Base-by-base conservation (phyloP, 2,888 invertebrate species). In the Pandemis cinnamomeana region DNA sequence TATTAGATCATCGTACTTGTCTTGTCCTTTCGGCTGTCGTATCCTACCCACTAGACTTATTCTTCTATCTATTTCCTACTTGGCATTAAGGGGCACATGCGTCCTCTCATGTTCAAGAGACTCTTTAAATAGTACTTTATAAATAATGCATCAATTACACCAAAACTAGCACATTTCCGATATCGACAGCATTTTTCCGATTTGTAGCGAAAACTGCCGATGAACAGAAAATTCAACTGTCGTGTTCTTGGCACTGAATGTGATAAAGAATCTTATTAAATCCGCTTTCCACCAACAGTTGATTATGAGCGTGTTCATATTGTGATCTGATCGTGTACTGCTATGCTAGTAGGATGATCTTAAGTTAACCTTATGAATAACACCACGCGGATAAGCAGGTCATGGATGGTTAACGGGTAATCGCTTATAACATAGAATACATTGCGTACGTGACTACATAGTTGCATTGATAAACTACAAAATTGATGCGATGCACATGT, bases 391-490 rank as follows among this genome's bases (percentile, higher is more conserved):
- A 85, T 84, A 88, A 86, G 81, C 84, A 82, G 88, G 89, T 89
- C 89, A 89, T 84, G 89, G 87, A 87, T 87, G 82, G 82, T 79
- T 83, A 85, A 87, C 81, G 51, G 62, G 73, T 74, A 62, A 70
- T 48, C 20, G 58, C 61, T 55, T 71, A 67, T 62, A 83, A 83
- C 80, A 80, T 79, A 76, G 78, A 79, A 71, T 75, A 76, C 73
- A 74, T 81, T 82, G 77, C 78, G 76, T 76, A 75, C 60, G 62
- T 20, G 53, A 61, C 36, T 62, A 86, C 83, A 80, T 77, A 81
- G 84, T 85, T 83, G 78, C 77, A 79, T 76, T 73, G 75, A 76
- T 78, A 79, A 75, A 72, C 61, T 72, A 73, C 73, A 72, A 71
- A 76, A 36, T 2, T 36, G 76, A 63, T 71, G 68, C 72, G 76